Evolutionary conservation across 2,888 invertebrate species (phyloP).

Genomic region (Torymus auratus): DNA sequence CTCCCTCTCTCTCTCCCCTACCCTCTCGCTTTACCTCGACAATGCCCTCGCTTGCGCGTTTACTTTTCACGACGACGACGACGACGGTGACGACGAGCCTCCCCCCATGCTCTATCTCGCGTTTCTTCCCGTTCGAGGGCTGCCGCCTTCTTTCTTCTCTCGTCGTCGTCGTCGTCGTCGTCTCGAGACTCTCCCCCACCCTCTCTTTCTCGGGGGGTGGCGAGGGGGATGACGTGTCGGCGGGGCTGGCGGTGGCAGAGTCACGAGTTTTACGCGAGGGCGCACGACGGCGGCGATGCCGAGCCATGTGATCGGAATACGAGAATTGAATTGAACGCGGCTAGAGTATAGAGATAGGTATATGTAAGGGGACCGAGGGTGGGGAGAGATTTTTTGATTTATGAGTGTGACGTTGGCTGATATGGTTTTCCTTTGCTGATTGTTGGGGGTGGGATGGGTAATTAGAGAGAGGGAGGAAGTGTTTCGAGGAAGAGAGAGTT

Average conservation of each 20-base stretch:
- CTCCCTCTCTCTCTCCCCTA: neutral
- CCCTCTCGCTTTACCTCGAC: slow-evolving; percentile 13
- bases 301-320: slow-evolving; percentile 31
- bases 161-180: neutral
- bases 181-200: slow-evolving; percentile 34
- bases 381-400: no score
- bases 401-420: no score
- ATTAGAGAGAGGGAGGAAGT: no score
- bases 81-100: no score
- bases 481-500: no score
- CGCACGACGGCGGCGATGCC: neutral
- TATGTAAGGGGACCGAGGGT: no score
- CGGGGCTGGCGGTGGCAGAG: neutral
- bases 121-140: slow-evolving; percentile 37
- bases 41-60: slow-evolving; percentile 26
- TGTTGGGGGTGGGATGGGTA: no score
- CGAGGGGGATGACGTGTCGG: slow-evolving; percentile 6
- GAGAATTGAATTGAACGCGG: slow-evolving; percentile 7
- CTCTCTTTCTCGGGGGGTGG: neutral
- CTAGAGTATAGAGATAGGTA: no score
- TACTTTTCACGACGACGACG: slow-evolving; percentile 5
- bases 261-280: slow-evolving; percentile 31
- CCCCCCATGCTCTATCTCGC: slow-evolving; percentile 8
- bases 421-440: no score
- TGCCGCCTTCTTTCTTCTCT: neutral